These are phyloP conservation scores for Sebastes cheni DNA, from an alignment of 2,797 vertebrate species.

Conservation along the genomic window DNA sequence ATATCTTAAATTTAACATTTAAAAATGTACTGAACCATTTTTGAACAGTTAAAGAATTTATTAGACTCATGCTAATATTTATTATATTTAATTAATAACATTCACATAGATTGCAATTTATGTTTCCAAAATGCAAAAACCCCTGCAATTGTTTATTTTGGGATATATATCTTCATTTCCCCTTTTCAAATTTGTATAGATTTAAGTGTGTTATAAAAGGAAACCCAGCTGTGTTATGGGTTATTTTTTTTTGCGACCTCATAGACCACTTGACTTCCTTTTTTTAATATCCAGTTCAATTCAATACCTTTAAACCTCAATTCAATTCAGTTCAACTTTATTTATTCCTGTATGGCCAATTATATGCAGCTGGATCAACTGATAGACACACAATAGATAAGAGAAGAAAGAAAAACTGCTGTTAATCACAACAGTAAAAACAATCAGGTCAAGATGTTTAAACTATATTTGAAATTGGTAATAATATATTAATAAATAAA, in stretches of 20 bases:
- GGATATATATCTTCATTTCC: slow-evolving; percentile 20
- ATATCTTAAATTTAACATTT: background rate
- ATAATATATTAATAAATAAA: background rate
- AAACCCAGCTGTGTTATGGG: slow-evolving; percentile 18
- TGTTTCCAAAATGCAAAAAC: background rate
- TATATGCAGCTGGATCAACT: background rate
- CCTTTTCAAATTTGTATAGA: slow-evolving; percentile 15
- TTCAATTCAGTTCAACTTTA: background rate
- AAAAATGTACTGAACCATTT: background rate
- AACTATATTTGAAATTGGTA: background rate
- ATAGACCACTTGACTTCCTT: background rate
- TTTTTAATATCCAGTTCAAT: background rate
- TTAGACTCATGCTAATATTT: background rate
- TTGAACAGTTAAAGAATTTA: background rate
- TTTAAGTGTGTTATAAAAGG: background rate
- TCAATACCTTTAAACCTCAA: background rate
- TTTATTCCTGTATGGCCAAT: background rate
- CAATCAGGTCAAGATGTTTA: background rate
- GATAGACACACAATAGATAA: background rate
- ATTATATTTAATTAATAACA: background rate
- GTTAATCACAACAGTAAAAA: background rate
- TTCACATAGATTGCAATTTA: background rate
- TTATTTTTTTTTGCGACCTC: background rate
- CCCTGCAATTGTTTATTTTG: background rate
- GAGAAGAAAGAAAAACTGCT: background rate